These are phyloP conservation scores for Himantopus leucocephalus DNA, from an alignment of 2,113 vertebrate species.

Conservation along the genomic window DNA sequence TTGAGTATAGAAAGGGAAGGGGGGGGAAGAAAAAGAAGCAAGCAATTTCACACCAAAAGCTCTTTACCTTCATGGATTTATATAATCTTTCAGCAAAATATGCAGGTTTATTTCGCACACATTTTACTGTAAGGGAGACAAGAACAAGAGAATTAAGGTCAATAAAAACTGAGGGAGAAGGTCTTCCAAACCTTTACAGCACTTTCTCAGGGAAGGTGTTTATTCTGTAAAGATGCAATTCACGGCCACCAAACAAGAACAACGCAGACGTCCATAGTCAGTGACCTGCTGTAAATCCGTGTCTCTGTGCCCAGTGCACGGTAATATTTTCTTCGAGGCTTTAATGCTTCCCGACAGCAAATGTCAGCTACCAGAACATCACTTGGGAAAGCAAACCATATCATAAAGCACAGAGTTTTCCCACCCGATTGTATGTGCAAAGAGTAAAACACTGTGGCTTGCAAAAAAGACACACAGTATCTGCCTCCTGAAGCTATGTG, in stretches of 20 bases:
- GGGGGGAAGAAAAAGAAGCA: too few relatives aligned
- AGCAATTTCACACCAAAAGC: background rate
- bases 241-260: background rate
- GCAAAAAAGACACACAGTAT: background rate
- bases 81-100: constrained; percentile 95
- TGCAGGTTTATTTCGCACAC: constrained; percentile 78
- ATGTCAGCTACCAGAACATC: background rate
- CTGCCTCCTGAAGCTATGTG: background rate
- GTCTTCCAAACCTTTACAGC: background rate
- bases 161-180: background rate
- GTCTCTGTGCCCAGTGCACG: background rate
- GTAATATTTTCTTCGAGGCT: background rate
- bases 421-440: background rate
- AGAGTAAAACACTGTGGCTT: background rate
- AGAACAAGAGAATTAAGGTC: background rate
- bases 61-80: constrained; percentile 96
- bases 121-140: constrained; percentile 82
- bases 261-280: background rate
- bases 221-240: background rate
- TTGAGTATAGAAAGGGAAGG: background rate
- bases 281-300: background rate
- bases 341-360: background rate
- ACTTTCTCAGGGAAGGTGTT: background rate
- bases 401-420: background rate
- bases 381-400: background rate